phyloP scores from a whole-genome alignment of 1,140 invertebrate genomes.

The Pollicipes pollicipes region DNA sequence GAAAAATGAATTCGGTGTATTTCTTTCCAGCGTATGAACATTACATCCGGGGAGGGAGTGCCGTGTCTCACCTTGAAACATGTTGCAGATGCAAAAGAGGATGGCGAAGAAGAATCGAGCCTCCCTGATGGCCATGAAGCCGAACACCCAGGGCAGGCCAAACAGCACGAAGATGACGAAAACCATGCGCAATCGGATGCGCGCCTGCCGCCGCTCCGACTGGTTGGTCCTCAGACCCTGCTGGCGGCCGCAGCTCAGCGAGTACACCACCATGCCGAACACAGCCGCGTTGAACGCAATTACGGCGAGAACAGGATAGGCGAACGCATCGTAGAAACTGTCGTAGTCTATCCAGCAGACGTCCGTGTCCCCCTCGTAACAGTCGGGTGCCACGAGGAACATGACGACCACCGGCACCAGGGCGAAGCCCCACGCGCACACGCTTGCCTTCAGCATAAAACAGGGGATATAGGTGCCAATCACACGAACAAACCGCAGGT shows the following conservation, averaged over 20 bases:
- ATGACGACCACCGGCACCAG: constrained; percentile 18
- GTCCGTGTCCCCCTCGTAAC: neutral
- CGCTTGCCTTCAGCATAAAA: constrained; percentile 26
- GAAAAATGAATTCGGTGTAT: too few relatives aligned
- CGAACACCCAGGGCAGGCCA: constrained; percentile 22
- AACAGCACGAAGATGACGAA: constrained; percentile 28
- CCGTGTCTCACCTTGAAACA: constrained; percentile 18
- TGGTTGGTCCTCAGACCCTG: constrained; percentile 24
- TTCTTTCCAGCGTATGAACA: too few relatives aligned
- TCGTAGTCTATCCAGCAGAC: constrained; percentile 28
- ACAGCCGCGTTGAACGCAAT: constrained; percentile 27
- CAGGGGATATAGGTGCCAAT: constrained; percentile 29
- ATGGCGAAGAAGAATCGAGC: constrained; percentile 18
- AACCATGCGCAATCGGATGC: constrained; percentile 29
- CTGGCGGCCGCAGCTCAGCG: constrained; percentile 26
- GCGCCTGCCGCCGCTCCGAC: constrained; percentile 23
- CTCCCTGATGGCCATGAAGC: constrained; percentile 17
- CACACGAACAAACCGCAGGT: constrained; percentile 31
- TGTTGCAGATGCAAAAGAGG: constrained; percentile 21
- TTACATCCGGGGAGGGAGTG: too few relatives aligned
- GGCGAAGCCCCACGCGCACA: constrained; percentile 28
- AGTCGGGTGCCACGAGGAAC: too few relatives aligned
- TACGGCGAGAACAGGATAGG: constrained; percentile 26
- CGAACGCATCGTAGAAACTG: constrained; percentile 28
- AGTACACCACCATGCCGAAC: constrained; percentile 26